phyloP scores from a whole-genome alignment of 2,113 vertebrate species.

The Platichthys stellatus region DNA sequence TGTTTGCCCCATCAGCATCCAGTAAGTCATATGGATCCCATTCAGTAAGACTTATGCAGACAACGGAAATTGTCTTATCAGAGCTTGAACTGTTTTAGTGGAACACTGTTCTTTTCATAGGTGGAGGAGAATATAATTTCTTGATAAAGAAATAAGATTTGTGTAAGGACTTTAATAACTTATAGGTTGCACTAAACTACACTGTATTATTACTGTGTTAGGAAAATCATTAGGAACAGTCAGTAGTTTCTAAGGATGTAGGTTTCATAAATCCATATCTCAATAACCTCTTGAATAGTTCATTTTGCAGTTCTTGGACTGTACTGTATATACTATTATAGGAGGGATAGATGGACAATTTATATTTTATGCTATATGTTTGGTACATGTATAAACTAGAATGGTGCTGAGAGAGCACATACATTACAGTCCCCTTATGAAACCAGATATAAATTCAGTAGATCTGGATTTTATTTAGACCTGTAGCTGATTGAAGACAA shows the following conservation, averaged over 20 bases:
- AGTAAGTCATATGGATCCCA: not conserved
- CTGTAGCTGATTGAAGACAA: no score
- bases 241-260: not conserved
- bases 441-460: no score
- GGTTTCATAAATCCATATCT: not conserved
- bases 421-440: no score
- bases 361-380: no score
- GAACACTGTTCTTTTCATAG: slow-evolving; percentile 10
- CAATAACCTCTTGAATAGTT: not conserved
- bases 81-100: slow-evolving; percentile 80
- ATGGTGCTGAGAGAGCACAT: no score
- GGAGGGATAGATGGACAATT: not conserved
- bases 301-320: not conserved
- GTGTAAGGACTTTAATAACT: not conserved
- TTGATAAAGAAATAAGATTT: not conserved
- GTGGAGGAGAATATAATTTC: slow-evolving; percentile 9
- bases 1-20: not conserved
- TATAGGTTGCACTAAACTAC: not conserved
- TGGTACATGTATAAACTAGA: no score
- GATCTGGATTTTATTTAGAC: no score
- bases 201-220: not conserved
- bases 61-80: no score
- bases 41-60: not conserved
- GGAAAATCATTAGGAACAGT: not conserved
- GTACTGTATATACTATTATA: not conserved